Evolutionary conservation across 1,140 invertebrate species (phyloP).

Genomic region (Trichoplusia ni): DNA sequence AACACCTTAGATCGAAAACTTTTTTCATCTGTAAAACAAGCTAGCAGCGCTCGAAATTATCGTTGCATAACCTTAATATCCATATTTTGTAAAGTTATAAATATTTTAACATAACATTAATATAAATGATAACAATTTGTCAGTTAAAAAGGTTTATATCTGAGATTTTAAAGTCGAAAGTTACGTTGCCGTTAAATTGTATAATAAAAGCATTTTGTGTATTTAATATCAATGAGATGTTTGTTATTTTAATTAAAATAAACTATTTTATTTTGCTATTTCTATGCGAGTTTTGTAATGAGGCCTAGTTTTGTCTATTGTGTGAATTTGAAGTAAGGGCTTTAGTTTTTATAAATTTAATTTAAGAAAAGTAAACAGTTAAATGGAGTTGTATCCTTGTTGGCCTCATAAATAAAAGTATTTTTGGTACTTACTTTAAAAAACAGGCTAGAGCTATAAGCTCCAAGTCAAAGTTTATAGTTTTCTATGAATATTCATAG

Average conservation of each 20-base stretch:
- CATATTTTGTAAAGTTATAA: conserved; percentile 18
- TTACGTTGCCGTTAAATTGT: background rate
- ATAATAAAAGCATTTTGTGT: background rate
- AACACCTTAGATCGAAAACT: too few relatives aligned
- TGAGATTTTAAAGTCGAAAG: background rate
- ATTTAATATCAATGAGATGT: background rate
- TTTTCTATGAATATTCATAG: too few relatives aligned
- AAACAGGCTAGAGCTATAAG: too few relatives aligned
- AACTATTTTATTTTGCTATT: background rate
- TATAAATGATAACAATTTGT: conserved; percentile 7
- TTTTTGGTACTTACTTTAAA: too few relatives aligned
- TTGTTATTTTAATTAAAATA: background rate
- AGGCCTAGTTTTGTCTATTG: background rate
- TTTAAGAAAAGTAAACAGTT: background rate
- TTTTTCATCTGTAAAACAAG: too few relatives aligned
- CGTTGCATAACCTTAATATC: background rate
- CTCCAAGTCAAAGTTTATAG: too few relatives aligned
- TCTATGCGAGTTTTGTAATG: background rate
- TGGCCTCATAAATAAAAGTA: too few relatives aligned
- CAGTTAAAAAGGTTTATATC: background rate
- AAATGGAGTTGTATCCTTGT: too few relatives aligned
- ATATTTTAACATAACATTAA: conserved; percentile 23
- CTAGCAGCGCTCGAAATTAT: conserved; percentile 7
- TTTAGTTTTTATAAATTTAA: background rate
- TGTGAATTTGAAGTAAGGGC: background rate